Evolutionary conservation across 2,888 invertebrate genomes (phyloP).

Genomic region (Dynastes tityus): DNA sequence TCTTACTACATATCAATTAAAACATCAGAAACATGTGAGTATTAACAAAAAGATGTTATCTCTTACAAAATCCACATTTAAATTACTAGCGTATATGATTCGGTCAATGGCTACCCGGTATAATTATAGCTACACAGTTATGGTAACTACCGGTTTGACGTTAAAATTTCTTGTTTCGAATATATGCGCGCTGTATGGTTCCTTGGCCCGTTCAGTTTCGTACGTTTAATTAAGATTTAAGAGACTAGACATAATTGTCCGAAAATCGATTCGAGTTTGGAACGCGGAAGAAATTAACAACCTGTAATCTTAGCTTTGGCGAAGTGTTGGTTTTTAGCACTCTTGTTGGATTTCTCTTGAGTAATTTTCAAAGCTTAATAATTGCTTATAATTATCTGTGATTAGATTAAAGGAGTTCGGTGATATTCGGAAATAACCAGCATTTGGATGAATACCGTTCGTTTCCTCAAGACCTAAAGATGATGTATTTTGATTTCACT

Average conservation of each 20-base stretch:
- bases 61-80: slow-evolving; percentile 1
- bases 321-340: neutral
- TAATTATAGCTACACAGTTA: slow-evolving; percentile 9
- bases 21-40: neutral
- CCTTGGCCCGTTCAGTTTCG: neutral
- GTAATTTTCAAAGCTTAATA: neutral
- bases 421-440: neutral
- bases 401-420: neutral
- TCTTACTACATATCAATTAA: neutral
- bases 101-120: neutral
- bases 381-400: neutral
- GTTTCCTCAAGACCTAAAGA: neutral
- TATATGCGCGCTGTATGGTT: neutral
- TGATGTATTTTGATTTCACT: too few relatives aligned
- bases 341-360: neutral
- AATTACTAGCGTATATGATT: neutral
- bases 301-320: neutral
- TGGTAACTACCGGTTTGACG: neutral
- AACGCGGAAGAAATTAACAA: slow-evolving; percentile 3
- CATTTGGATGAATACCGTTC: neutral
- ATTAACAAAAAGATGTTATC: neutral
- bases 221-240: neutral
- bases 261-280: neutral
- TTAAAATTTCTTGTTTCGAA: neutral
- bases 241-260: neutral